Base-by-base conservation (phyloP, 2,113 vertebrate species). In the Pomatostomus ruficeps region DNA sequence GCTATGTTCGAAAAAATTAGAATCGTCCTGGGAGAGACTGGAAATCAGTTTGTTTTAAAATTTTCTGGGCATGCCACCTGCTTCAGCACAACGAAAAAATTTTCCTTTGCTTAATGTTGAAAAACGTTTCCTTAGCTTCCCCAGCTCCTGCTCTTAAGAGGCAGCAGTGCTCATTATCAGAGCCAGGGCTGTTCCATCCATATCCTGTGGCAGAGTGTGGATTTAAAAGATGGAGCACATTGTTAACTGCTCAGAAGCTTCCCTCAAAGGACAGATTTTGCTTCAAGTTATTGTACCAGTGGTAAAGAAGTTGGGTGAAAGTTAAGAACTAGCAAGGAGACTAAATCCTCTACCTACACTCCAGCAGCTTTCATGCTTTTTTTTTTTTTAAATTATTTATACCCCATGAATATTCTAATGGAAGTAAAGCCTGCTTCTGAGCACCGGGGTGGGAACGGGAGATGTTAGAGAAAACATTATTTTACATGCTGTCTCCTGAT, bases 371-470 rank as follows among this genome's bases (percentile, higher is more conserved):
- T 91, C 9, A 14, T 73, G 49, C 33, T 58, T 36, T 68, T 71
- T 88, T 57, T 7, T n/a, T n/a, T n/a, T n/a, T n/a, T n/a, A n/a
- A n/a, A 82, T 96, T 88, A 91, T 95, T 96, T 93, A 77, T 93
- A 51, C 51, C 3, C n/a, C 23, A 94, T 89, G 67, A 97, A 95
- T 93, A 93, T 89, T 93, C 68, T 57, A 87, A 45, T 92, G 40
- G 52, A 89, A 72, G 52, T 76, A 65, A 81, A 89, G 12, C 19
- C 57, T 89, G 18, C n/a, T 92, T 88, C 23, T 35, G 43, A 88
- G 40, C 11, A 43, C 65, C 46, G 0, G 1, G 15, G 14, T 85
- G 18, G 62, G 57, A 77, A 77, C 83, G 42, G 17, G 28, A 76
- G 28, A 67, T 67, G 22, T 36, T 73, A 48, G 49, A 79, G 70